Base-by-base conservation (phyloP, 1,140 invertebrate species). In the Neodiprion virginianus region DNA sequence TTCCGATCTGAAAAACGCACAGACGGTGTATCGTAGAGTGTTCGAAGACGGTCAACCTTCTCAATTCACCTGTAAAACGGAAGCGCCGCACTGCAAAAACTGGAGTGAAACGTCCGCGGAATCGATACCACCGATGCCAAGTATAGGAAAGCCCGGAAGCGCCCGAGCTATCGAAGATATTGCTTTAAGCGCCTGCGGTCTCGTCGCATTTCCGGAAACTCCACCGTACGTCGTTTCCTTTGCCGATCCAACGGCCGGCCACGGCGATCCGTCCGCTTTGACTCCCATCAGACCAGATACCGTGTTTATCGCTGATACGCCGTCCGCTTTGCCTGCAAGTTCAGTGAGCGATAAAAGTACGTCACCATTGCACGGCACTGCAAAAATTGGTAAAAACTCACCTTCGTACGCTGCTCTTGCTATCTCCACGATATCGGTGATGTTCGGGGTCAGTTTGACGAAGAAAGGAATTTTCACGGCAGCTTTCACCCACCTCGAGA, bases 301-400 rank as follows among this genome's bases (percentile, higher is more conserved):
- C 0, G 98, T 99, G 87, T 99, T 99, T 61, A 98, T 99, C 0
- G 97, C 97, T 0, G 98, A 97, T 0, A 99, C 97, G 17, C 98
- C 98, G 85, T 94, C 92, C 12, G 98, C 98, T 53, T 94, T 93
- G 71, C 97, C 96, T 95, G 73, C 5, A 75, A 73, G 67, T 73
- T 69, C 69, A 75, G 77, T 68, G 68, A 76, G 48, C 49, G 67
- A 69, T 17, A 68, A 69, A 53, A 53, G 8, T 4, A 65, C 21
- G 47, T 48, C n/a, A 14, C 4, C 4, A 67, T 72, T 53, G 61
- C 21, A 72, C 4, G 49, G 5, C 7, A 72, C 61, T 21, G 9
- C 4, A 5, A 48, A 21, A 68, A 10, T 12, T 69, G 17, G 40
- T 0, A 48, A 23, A 23, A 28, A 21, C 21, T 79, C 88, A 93